Base-by-base conservation (phyloP, 92 coral and sea anemone genomes). In the Palythoa grandiflora region DNA sequence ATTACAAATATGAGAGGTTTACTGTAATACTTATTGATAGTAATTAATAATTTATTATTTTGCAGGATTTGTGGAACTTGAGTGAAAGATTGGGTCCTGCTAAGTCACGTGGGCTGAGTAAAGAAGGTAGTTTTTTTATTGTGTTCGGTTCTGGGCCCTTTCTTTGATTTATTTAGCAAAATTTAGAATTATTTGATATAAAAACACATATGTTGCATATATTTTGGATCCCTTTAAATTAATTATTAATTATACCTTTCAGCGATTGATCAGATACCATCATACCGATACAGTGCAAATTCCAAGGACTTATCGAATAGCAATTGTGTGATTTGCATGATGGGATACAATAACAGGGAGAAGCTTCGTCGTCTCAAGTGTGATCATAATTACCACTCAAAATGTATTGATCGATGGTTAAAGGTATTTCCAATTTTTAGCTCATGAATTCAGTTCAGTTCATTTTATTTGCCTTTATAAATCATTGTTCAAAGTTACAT, bases 361-460 rank as follows among this genome's bases (percentile, higher is more conserved):
- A 97, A 97, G 75, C 94, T 97, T 5, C 72, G 99, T 47, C 96
- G 95, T 68, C 91, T 97, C 55, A 98, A 96, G 14, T 97, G 99
- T 78, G 90, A 92, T 38, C 99, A 97, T 71, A 98, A 95, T 84
- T 97, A 95, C 88, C 99, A 97, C 78, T 94, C 99, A 17, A 97
- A 97, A 78, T 97, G 99, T 78, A 95, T 97, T 53, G 99, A 97
- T 89, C 93, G 98, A 73, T 96, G 98, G 98, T 92, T 96, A 20
- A 96, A 92, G 98, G 98, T 96, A 68, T 28, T 68, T 15, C 6
- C 6, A 2, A 1, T 28, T 68, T 10, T 36, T 5, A 68, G 39
- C 11, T 28, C 1, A 10, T 28, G 28, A 28, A 28, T 28, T 28
- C n/a, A n/a, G n/a, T n/a, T n/a, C n/a, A n/a, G n/a, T n/a, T n/a